phyloP scores from a whole-genome alignment of 92 coral and sea anemone genomes.

The Porites rus region DNA sequence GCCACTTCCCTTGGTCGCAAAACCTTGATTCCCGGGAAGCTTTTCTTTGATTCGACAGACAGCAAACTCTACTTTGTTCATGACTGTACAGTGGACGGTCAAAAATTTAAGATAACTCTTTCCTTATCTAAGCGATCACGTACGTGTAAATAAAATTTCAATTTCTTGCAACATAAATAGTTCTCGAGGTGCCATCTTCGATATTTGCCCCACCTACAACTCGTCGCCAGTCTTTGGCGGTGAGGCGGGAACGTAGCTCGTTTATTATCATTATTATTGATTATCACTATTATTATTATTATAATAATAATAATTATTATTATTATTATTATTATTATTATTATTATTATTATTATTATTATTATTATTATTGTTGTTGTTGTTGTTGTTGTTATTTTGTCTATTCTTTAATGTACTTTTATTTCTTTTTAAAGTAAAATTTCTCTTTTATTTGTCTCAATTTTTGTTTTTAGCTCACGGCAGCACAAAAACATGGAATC shows the following conservation, averaged over 20 bases:
- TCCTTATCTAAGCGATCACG: not conserved
- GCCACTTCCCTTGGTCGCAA: constrained; percentile 82
- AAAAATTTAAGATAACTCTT: not conserved
- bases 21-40: constrained; percentile 72
- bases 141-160: not conserved
- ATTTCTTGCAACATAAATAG: not conserved
- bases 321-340: too few relatives aligned
- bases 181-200: constrained; percentile 27
- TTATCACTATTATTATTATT: too few relatives aligned
- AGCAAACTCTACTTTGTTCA: constrained; percentile 89
- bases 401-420: too few relatives aligned
- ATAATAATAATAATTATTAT: too few relatives aligned
- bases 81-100: constrained; percentile 1
- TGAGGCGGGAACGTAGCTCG: not conserved
- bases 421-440: too few relatives aligned
- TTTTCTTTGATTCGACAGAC: constrained; percentile 85
- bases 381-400: too few relatives aligned
- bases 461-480: too few relatives aligned
- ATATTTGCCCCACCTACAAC: constrained; percentile 11
- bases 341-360: too few relatives aligned
- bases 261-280: not conserved
- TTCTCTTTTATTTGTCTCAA: too few relatives aligned
- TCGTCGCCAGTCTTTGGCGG: constrained; percentile 27
- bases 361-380: too few relatives aligned
- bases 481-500: too few relatives aligned